Evolutionary conservation across 1,140 invertebrate species (phyloP), one percentile per base, ranked within the genome.

Genomic region (Zaprionus vittiger): DNA sequence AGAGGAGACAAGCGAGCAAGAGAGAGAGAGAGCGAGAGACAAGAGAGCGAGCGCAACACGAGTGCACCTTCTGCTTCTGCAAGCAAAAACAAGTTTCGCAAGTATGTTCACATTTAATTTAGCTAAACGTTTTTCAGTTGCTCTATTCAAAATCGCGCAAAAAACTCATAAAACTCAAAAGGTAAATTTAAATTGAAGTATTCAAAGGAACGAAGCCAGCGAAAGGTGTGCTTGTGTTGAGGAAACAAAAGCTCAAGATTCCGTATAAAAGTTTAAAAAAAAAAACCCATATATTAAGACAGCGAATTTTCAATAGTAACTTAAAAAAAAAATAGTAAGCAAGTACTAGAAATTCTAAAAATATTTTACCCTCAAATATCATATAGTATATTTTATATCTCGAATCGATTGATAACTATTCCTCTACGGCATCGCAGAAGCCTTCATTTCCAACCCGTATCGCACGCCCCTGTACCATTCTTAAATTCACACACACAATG

Each of bases 371-470:
- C 38, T n/a, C 1, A 22, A 49, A 49, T 49, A 47, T 47, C 12
- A 11, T 37, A 37, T 7, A 44, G 6, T 3, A 1, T n/a, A 17
- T 52, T 22, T 24, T 63, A 52, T 34, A 71, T 68, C 70, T 68
- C 74, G 65, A 73, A 65, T 34, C 66, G 2, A 41, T 59, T 28
- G 17, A 77, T 49, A 76, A 90, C 84, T 89, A 80, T 90, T 90
- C 85, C 90, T 90, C 85, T 81, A 90, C 85, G 85, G 85, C 77
- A 90, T 90, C 85, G 86, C 82, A 90, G 85, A 90, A 90, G 85
- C 79, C 84, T 91, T 91, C 81, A 87, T 87, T 87, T 87, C 84
- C 84, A 89, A 85, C 54, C 69, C 67, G 64, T 64, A 68, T 52
- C 56, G 44, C 44, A 71, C 70, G 55, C 81, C 85, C 59, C 63